Evolutionary conservation across 2,888 invertebrate species (phyloP), one percentile per base, ranked within the genome.

Genomic region (Adineta ricciae): DNA sequence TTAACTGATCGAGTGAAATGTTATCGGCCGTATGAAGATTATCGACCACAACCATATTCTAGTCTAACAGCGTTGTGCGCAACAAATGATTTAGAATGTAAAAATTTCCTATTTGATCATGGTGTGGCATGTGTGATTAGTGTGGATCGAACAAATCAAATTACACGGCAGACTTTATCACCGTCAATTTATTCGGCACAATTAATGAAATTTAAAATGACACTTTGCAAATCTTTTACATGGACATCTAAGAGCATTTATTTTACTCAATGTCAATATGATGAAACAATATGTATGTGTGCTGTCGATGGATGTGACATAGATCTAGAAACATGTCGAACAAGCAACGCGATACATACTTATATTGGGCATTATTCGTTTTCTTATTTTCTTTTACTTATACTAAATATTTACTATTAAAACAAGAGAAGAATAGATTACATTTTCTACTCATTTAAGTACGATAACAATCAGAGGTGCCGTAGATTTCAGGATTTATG

Each of bases 281-380:
- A 14, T 78, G 78, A 78, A 78, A 78, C 78, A 21, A 19, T 78
- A n/a, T 78, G 78, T 19, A 78, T 78, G 78, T 78, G 78, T 41
- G 41, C 78, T 41, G n/a, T 41, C n/a, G 78, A 78, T 41, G 38
- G 41, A 41, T 78, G 78, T 19, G 78, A 78, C 41, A 24, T n/a
- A 41, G 78, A 78, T 78, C n/a, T 78, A 41, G 78, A 78, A 1
- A 78, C 78, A 41, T 78, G 78, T 41, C 24, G 41, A 78, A 41
- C 24, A 78, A 78, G 78, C 19, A 24, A 1, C 24, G 78, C 41
- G n/a, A 78, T 32, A 36, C 11, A 16, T 36, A 78, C 27, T 19
- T 7, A 16, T 36, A 32, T 64, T 64, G 27, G 2, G 27, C 7
- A 19, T 64, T 64, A 32, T 64, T 64, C 56, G 14, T 9, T 56